These are phyloP conservation scores for Ophion slaviceki DNA, from an alignment of 2,888 invertebrate genomes.

Conservation along the genomic window DNA sequence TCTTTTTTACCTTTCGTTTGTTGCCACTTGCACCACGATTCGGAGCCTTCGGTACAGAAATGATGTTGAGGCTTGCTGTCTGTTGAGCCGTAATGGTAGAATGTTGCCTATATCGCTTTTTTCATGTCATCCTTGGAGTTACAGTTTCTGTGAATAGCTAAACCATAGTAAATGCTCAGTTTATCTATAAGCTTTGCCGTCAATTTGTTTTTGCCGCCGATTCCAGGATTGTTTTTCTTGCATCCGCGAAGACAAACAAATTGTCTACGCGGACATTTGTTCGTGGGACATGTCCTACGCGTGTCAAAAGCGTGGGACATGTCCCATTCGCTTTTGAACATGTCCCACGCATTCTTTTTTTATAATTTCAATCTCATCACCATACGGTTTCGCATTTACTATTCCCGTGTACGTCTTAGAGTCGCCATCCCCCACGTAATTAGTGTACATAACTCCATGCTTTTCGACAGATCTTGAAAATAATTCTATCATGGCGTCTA, in stretches of 20 bases:
- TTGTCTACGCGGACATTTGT: not conserved
- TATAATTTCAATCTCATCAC: too few species aligned
- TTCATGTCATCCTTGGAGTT: conserved; percentile 60
- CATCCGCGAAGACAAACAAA: conserved; percentile 20
- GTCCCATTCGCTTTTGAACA: conserved; percentile 16
- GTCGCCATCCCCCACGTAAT: conserved; percentile 61
- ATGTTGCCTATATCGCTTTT: conserved; percentile 67
- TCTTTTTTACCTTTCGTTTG: too few species aligned
- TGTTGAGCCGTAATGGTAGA: conserved; percentile 69
- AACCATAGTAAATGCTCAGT: not conserved
- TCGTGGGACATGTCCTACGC: not conserved
- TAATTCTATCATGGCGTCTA: conserved; percentile 53
- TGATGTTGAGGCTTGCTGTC: conserved; percentile 20
- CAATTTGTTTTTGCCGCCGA: conserved; percentile 46
- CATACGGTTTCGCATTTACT: not conserved
- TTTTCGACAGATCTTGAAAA: conserved; percentile 52
- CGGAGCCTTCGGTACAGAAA: too few species aligned
- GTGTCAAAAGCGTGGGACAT: too few species aligned
- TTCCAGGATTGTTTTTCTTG: conserved; percentile 38
- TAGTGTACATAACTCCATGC: conserved; percentile 48
- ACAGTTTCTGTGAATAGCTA: not conserved
- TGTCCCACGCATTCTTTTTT: too few species aligned
- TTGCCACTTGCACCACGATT: too few species aligned
- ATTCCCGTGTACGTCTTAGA: conserved; percentile 52
- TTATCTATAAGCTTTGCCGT: conserved; percentile 49